These are phyloP conservation scores for Poeciliopsis prolifica DNA, from an alignment of 2,113 vertebrate species.

Conservation along the genomic window DNA sequence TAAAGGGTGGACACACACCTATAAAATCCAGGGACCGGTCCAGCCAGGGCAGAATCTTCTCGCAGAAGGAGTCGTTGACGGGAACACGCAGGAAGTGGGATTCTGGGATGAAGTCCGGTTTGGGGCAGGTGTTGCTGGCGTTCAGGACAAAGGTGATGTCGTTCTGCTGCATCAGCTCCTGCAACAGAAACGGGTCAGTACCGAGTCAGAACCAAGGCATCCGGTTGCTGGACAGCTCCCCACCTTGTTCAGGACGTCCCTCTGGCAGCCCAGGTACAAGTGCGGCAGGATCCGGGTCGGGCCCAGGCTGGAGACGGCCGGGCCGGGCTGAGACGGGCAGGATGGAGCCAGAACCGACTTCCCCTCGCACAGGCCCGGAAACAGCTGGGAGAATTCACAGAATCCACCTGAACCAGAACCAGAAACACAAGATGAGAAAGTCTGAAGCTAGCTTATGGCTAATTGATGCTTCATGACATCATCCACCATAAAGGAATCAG, in stretches of 20 bases:
- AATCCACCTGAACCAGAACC: conserved; percentile 76
- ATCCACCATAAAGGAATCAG: no score
- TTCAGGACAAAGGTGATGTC: conserved; percentile 92
- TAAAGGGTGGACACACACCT: conserved; percentile 71
- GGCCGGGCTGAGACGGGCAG: conserved; percentile 90
- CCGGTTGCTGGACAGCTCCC: neutral
- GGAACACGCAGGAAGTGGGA: conserved; percentile 94
- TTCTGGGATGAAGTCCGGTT: conserved; percentile 94
- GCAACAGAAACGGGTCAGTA: neutral
- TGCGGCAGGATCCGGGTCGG: conserved; percentile 96
- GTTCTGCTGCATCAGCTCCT: conserved; percentile 98
- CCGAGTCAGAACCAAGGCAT: neutral
- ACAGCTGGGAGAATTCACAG: conserved; percentile 88
- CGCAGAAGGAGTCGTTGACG: conserved; percentile 96
- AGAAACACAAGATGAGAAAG: neutral
- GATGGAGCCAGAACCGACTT: conserved; percentile 87
- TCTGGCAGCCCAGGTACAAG: conserved; percentile 95
- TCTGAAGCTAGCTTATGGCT: no score
- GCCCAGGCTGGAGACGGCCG: conserved; percentile 86
- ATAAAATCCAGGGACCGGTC: conserved; percentile 97
- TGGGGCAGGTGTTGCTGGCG: conserved; percentile 94
- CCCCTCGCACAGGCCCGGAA: conserved; percentile 94
- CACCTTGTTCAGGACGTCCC: conserved; percentile 94
- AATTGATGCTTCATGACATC: no score
- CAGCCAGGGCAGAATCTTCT: conserved; percentile 97